These are phyloP conservation scores for Aphyosemion australe DNA, from an alignment of 2,113 vertebrate genomes.

Conservation along the genomic window DNA sequence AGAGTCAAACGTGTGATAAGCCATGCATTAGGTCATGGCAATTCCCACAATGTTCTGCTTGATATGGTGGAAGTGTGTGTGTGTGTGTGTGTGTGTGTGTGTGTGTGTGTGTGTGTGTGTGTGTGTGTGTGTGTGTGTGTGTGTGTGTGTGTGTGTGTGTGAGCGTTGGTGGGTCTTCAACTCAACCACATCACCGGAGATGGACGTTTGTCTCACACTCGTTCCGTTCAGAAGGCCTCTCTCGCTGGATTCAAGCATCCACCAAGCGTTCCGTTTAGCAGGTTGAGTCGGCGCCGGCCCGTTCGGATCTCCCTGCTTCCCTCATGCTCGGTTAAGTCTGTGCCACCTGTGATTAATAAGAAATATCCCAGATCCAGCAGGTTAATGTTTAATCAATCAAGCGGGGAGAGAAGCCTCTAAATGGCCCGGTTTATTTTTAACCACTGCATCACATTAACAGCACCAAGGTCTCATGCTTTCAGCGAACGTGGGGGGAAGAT, in stretches of 20 bases:
- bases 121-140: slow-evolving; percentile 26
- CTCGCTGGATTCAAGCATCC: slow-evolving; percentile 40
- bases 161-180: slow-evolving; percentile 27
- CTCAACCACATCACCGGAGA: slow-evolving; percentile 36
- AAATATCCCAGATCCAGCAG: slow-evolving; percentile 73
- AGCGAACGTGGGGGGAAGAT: slow-evolving; percentile 57
- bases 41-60: slow-evolving; percentile 71
- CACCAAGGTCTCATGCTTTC: slow-evolving; percentile 41
- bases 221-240: slow-evolving; percentile 24
- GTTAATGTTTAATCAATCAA: slow-evolving; percentile 80
- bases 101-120: background rate
- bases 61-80: slow-evolving; percentile 36
- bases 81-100: slow-evolving; percentile 16
- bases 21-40: slow-evolving; percentile 71
- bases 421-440: slow-evolving; percentile 72
- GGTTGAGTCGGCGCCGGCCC: background rate
- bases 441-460: slow-evolving; percentile 60
- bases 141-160: background rate
- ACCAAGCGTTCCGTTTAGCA: slow-evolving; percentile 47
- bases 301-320: slow-evolving; percentile 15
- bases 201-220: slow-evolving; percentile 41
- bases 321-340: slow-evolving; percentile 63
- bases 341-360: slow-evolving; percentile 77
- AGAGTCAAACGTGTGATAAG: slow-evolving; percentile 74
- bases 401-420: slow-evolving; percentile 56